Base-by-base conservation (phyloP, 2,888 invertebrate genomes). In the Tipula helvola region DNA sequence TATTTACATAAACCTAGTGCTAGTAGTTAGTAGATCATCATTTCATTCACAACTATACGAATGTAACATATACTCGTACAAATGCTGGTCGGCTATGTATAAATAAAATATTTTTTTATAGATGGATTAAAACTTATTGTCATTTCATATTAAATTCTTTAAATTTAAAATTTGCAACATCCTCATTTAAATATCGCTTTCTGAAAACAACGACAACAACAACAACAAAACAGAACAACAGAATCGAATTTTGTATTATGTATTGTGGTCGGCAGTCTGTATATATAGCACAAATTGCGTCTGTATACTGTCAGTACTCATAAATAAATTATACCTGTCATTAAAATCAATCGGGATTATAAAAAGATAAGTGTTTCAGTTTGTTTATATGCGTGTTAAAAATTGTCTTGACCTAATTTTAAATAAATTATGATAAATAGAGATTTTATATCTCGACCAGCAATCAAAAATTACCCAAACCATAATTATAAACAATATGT, bases 61-160 rank as follows among this genome's bases (percentile, higher is more conserved):
- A n/a, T n/a, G n/a, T n/a, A n/a, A 28, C 13, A 8, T 71, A 71
- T n/a, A n/a, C n/a, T n/a, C 5, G 18, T 12, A 44, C 44, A 44
- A 7, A 39, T 39, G n/a, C 13, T 16, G 4, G 52, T 57, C 44
- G 44, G 10, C 3, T 44, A 44, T 44, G 44, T 10, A 12, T 44
- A 44, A 10, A 10, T 12, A 44, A 44, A 39, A 39, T 10, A 71
- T 71, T 8, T 71, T 71, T 71, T 71, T 71, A 71, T 71, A 71
- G 71, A 71, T 71, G 71, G 71, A 71, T 71, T 71, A 71, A 71
- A 71, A 71, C 71, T 71, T 71, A 71, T 71, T 71, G 71, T 71
- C 71, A 71, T 71, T 71, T 71, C 28, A 71, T 71, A 71, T 71
- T 71, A 71, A 71, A 71, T 71, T 71, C 71, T 71, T 71, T 71